These are phyloP conservation scores for Drosophila arawakana DNA, from an alignment of 1,140 invertebrate genomes.

Conservation along the genomic window DNA sequence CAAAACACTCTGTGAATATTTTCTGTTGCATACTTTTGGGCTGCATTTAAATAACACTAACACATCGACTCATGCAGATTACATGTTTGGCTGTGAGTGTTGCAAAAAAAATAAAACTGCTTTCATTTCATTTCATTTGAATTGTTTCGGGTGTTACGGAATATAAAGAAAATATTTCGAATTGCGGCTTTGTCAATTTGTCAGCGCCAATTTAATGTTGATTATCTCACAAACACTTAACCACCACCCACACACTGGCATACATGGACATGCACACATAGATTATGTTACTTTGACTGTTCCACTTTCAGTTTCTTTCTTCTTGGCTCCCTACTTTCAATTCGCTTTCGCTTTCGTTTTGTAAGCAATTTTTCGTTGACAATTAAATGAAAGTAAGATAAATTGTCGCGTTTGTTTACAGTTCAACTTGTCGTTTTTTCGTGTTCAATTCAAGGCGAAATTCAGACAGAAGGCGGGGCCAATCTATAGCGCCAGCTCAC, in stretches of 20 bases:
- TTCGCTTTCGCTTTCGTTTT: slow-evolving; percentile 63
- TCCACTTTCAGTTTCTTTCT: slow-evolving; percentile 48
- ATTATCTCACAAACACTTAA: slow-evolving; percentile 55
- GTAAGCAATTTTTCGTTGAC: slow-evolving; percentile 74
- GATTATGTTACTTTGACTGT: slow-evolving; percentile 55
- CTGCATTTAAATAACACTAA: slow-evolving; percentile 53
- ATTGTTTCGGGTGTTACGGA: slow-evolving; percentile 5
- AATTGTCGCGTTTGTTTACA: slow-evolving; percentile 83
- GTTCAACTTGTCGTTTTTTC: slow-evolving; percentile 69
- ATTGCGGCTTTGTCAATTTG: slow-evolving; percentile 68
- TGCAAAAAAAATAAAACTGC: slow-evolving; percentile 2
- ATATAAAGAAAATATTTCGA: slow-evolving; percentile 39
- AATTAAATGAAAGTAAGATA: slow-evolving; percentile 83
- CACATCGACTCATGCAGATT: not conserved
- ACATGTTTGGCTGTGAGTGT: not conserved
- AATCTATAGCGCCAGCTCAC: slow-evolving; percentile 36
- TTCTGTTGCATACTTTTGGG: slow-evolving; percentile 59
- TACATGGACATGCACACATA: slow-evolving; percentile 13
- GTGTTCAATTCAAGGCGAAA: slow-evolving; percentile 64
- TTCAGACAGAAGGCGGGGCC: slow-evolving; percentile 33
- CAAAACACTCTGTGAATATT: slow-evolving; percentile 47
- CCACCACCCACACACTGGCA: slow-evolving; percentile 5
- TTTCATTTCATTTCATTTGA: slow-evolving; percentile 5
- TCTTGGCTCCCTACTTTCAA: slow-evolving; percentile 41
- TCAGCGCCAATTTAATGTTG: slow-evolving; percentile 74